Evolutionary conservation across 2,888 invertebrate species (phyloP).

Genomic region (Drosophila prostipennis): DNA sequence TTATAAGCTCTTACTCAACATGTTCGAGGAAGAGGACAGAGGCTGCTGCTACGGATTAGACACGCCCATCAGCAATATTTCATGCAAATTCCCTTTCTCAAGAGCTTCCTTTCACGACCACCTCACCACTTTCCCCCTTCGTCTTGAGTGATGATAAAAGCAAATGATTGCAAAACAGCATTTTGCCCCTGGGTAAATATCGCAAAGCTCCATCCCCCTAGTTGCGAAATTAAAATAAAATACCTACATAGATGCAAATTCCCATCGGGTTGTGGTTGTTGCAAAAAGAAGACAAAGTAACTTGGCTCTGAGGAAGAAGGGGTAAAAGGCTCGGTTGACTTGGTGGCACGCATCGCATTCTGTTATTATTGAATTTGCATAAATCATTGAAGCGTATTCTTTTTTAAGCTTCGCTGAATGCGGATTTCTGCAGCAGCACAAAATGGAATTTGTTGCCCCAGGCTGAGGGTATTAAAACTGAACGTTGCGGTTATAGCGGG

Average conservation of each 20-base stretch:
- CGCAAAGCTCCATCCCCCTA: slow-evolving; percentile 3
- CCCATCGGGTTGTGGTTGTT: neutral
- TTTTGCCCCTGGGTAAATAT: slow-evolving; percentile 26
- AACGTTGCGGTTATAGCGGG: neutral
- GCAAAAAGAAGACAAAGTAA: slow-evolving; percentile 9
- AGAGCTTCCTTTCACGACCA: neutral
- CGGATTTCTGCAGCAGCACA: slow-evolving; percentile 7
- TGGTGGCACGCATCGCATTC: slow-evolving; percentile 16
- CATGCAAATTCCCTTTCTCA: slow-evolving; percentile 30
- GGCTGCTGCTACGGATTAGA: slow-evolving; percentile 9
- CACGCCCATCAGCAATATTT: slow-evolving; percentile 17
- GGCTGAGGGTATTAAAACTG: neutral
- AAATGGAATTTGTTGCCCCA: neutral
- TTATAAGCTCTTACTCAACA: slow-evolving; percentile 18
- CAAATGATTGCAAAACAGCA: slow-evolving; percentile 43
- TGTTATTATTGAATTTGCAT: slow-evolving; percentile 36
- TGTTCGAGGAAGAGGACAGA: slow-evolving; percentile 2
- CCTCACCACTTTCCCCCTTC: neutral
- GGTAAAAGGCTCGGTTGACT: slow-evolving; percentile 8
- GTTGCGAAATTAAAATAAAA: slow-evolving; percentile 38
- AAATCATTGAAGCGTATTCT: slow-evolving; percentile 28
- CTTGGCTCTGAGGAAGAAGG: neutral
- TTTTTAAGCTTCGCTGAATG: slow-evolving; percentile 10
- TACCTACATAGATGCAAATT: slow-evolving; percentile 23
- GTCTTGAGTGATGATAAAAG: slow-evolving; percentile 20